These are phyloP conservation scores for Ophonus ardosiacus DNA, from an alignment of 2,888 invertebrate genomes.

Conservation along the genomic window DNA sequence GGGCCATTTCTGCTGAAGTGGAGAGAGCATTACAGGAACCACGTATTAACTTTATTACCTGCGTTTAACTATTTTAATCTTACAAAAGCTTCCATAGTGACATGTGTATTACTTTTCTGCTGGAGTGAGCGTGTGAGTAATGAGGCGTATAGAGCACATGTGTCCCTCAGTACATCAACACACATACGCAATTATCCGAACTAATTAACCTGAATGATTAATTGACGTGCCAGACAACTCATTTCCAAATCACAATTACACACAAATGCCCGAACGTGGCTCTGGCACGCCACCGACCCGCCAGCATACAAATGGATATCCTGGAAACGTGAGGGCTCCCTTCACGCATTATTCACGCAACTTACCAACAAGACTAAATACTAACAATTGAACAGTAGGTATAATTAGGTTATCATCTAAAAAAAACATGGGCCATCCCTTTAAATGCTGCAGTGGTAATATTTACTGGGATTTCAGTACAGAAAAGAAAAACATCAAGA, in stretches of 20 bases:
- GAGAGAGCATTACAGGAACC: too few relatives aligned
- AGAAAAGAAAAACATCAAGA: too few relatives aligned
- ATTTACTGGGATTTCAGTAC: not conserved
- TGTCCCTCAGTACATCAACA: not conserved
- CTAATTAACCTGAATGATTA: slow-evolving; percentile 42
- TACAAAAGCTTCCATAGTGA: too few relatives aligned
- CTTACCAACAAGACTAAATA: not conserved
- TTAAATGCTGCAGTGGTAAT: not conserved
- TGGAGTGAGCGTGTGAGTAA: not conserved
- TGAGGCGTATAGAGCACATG: not conserved
- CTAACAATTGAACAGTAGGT: too few relatives aligned
- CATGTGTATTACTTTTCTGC: not conserved
- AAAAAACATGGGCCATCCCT: not conserved
- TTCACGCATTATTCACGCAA: not conserved
- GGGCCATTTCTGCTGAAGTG: too few relatives aligned
- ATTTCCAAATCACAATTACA: slow-evolving; percentile 37
- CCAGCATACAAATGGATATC: not conserved
- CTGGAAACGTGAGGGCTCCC: not conserved
- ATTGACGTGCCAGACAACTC: slow-evolving; percentile 1
- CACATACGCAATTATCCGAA: slow-evolving; percentile 21
- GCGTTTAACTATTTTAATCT: too few relatives aligned
- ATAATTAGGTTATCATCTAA: not conserved
- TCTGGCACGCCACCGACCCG: not conserved
- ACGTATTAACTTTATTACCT: too few relatives aligned
- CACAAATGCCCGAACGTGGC: not conserved